These are phyloP conservation scores for Drosophila lacteicornis DNA, from an alignment of 1,140 invertebrate species.

Conservation along the genomic window DNA sequence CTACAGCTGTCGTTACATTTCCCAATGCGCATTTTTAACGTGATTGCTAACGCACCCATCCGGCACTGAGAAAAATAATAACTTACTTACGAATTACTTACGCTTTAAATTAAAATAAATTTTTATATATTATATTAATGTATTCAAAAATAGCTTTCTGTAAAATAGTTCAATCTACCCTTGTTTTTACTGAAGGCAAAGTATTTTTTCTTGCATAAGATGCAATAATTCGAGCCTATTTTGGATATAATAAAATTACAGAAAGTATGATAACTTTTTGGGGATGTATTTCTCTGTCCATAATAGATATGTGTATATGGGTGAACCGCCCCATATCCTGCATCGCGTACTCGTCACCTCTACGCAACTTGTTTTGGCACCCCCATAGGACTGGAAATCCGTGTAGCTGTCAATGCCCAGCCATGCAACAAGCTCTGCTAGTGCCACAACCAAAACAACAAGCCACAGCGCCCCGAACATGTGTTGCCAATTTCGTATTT, in stretches of 20 bases:
- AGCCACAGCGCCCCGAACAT: slow-evolving; percentile 61
- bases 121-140: too few relatives aligned
- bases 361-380: slow-evolving; percentile 41
- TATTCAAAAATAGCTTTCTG: too few relatives aligned
- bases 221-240: too few relatives aligned
- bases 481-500: slow-evolving; percentile 61
- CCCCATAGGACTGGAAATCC: slow-evolving; percentile 40
- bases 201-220: too few relatives aligned
- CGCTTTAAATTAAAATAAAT: too few relatives aligned
- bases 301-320: background rate
- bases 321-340: slow-evolving; percentile 1
- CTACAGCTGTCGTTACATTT: slow-evolving; percentile 76
- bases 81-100: too few relatives aligned
- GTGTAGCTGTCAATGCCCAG: slow-evolving; percentile 67
- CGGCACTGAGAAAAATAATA: background rate
- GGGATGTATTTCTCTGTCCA: slow-evolving; percentile 2
- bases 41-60: slow-evolving; percentile 60
- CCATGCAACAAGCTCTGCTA: slow-evolving; percentile 63
- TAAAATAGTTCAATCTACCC: background rate
- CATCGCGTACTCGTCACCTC: slow-evolving; percentile 15
- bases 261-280: background rate
- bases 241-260: background rate
- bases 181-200: too few relatives aligned
- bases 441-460: slow-evolving; percentile 59
- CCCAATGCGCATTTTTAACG: slow-evolving; percentile 71